Conservation (phyloP, 2,797 vertebrate species). For the Xiphorhynchus erythropygius region DNA sequence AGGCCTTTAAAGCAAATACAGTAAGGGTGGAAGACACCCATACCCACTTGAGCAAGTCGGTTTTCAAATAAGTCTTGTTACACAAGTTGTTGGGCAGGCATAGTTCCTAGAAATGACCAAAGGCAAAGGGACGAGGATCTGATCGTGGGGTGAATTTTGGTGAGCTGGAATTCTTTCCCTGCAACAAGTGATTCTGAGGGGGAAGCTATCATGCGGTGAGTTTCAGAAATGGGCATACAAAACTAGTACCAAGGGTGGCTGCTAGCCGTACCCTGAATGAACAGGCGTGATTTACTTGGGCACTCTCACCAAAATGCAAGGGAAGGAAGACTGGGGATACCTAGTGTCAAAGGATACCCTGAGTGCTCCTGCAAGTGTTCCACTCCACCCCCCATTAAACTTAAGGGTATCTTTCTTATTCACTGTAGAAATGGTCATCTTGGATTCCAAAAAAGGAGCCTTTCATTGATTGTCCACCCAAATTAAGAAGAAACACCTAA, state of each 20-base stretch:
- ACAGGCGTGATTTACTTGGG: neutral
- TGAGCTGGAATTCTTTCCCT: neutral
- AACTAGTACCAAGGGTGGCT: neutral
- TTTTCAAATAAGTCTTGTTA: neutral
- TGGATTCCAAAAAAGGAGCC: neutral
- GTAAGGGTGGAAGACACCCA: accelerated
- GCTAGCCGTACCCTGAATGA: neutral
- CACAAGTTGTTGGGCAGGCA: neutral
- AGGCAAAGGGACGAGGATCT: neutral
- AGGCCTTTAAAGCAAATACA: neutral
- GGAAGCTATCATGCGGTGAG: neutral
- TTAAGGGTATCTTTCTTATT: neutral
- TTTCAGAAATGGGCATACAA: neutral
- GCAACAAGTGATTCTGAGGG: neutral
- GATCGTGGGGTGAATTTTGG: neutral
- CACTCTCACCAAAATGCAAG: accelerated
- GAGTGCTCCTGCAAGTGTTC: neutral
- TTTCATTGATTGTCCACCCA: neutral
- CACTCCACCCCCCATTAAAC: neutral
- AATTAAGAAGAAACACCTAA: neutral
- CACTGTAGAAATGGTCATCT: neutral
- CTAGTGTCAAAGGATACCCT: neutral
- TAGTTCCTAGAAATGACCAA: neutral
- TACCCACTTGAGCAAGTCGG: neutral
- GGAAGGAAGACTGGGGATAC: neutral